A percentile compares a stretch with the other conserved stretches of the same genome.
Evolutionary conservation across 1,140 invertebrate species (phyloP).

Genomic region (Brachionus plicatilis): DNA sequence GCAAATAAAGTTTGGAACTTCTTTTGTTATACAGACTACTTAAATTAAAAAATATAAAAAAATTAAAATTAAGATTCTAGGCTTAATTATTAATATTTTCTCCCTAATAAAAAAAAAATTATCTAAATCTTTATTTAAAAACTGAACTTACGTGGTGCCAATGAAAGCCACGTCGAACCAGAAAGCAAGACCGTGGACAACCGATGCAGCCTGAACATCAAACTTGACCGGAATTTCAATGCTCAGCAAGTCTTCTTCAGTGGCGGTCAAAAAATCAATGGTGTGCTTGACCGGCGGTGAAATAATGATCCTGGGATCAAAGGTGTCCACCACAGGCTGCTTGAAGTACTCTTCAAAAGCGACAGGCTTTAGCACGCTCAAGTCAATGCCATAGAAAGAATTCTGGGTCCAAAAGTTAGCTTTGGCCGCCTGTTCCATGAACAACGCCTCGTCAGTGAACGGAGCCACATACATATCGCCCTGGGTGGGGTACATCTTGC

Average conservation of each 20-base stretch:
- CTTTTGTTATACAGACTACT: too few species aligned
- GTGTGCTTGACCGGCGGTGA: slow-evolving; percentile 86
- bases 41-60: too few species aligned
- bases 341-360: slow-evolving; percentile 96
- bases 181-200: slow-evolving; percentile 93
- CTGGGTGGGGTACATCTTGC: slow-evolving; percentile 91
- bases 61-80: too few species aligned
- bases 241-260: slow-evolving; percentile 86
- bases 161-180: slow-evolving; percentile 99
- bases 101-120: background rate
- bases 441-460: slow-evolving; percentile 93
- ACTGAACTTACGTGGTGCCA: slow-evolving; percentile 64
- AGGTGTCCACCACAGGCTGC: slow-evolving; percentile 97
- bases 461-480: slow-evolving; percentile 96
- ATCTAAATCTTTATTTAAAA: too few species aligned
- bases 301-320: slow-evolving; percentile 94
- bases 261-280: slow-evolving; percentile 86
- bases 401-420: slow-evolving; percentile 98
- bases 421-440: slow-evolving; percentile 96
- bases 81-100: too few species aligned
- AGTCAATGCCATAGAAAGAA: slow-evolving; percentile 93
- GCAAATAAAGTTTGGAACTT: too few species aligned
- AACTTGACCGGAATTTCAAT: slow-evolving; percentile 94
- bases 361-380: slow-evolving; percentile 78
- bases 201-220: slow-evolving; percentile 81